phyloP scores from a whole-genome alignment of 2,888 invertebrate species.

The Euclidia mi region DNA sequence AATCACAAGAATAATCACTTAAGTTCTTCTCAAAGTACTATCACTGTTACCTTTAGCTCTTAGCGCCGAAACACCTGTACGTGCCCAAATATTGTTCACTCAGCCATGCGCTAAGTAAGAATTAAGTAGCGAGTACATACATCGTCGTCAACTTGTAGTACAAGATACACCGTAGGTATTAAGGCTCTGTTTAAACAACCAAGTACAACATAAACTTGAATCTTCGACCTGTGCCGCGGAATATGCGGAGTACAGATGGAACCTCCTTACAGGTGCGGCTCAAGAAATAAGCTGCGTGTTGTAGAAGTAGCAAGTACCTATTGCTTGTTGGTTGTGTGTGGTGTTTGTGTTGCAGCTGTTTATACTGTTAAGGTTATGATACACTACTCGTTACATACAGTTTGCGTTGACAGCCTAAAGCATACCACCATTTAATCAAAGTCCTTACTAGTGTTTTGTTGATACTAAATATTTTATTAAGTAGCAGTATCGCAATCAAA shows the following conservation, averaged over 20 bases:
- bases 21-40: background rate
- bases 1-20: no score
- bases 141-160: slow-evolving; percentile 62
- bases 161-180: slow-evolving; percentile 64
- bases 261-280: slow-evolving; percentile 23
- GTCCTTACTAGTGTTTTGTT: no score
- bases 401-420: no score
- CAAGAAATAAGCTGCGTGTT: slow-evolving; percentile 25
- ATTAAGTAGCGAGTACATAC: slow-evolving; percentile 66
- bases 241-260: slow-evolving; percentile 62
- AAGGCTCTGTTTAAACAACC: slow-evolving; percentile 68
- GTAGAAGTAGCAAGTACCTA: slow-evolving; percentile 5
- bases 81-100: slow-evolving; percentile 53
- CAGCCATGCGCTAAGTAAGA: slow-evolving; percentile 53
- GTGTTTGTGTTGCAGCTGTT: background rate
- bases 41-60: slow-evolving; percentile 11
- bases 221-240: slow-evolving; percentile 65
- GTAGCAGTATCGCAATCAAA: no score
- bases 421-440: no score
- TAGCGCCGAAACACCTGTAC: slow-evolving; percentile 33
- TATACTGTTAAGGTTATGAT: no score
- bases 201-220: slow-evolving; percentile 75
- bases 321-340: background rate
- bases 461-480: no score
- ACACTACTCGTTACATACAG: no score